These are phyloP conservation scores for Dendropsophus ebraccatus DNA, from an alignment of 2,113 vertebrate genomes.

Conservation along the genomic window DNA sequence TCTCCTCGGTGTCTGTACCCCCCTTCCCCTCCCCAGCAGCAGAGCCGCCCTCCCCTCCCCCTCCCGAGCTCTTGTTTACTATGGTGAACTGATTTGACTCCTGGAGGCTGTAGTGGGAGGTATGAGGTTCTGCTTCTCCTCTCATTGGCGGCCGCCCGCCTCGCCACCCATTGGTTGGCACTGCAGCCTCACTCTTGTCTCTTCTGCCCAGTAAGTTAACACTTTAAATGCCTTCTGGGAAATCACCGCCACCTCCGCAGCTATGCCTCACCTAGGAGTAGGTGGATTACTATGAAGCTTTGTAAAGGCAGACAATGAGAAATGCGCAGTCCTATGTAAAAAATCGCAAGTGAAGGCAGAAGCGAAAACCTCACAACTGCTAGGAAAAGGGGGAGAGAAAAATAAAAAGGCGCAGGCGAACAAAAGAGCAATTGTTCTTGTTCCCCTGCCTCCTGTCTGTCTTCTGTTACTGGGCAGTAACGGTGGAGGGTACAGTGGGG, in stretches of 20 bases:
- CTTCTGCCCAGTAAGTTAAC: slow-evolving; percentile 28
- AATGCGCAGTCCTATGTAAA: neutral
- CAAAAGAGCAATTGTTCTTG: neutral
- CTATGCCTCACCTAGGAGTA: neutral
- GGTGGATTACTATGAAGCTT: neutral
- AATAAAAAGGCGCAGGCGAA: neutral
- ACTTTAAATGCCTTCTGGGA: neutral
- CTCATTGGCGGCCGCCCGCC: slow-evolving; percentile 17
- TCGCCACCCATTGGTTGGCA: slow-evolving; percentile 18
- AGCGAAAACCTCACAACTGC: neutral
- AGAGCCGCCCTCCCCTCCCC: neutral
- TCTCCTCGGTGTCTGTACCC: neutral
- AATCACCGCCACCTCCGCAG: neutral
- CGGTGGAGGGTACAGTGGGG: neutral
- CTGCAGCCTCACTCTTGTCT: neutral
- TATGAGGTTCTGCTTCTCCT: neutral
- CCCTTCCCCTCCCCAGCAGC: too few relatives aligned
- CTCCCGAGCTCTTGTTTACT: slow-evolving; percentile 48
- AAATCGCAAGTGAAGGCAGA: neutral
- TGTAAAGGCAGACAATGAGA: neutral
- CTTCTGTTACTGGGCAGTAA: neutral
- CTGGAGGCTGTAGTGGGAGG: slow-evolving; percentile 48
- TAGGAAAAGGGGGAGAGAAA: neutral
- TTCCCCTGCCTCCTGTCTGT: neutral
- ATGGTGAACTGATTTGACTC: slow-evolving; percentile 57